A percentile compares a stretch with the other conserved stretches of the same genome.
These are phyloP conservation scores for Stegostoma tigrinum DNA, from an alignment of 2,113 vertebrate genomes.

Conservation along the genomic window DNA sequence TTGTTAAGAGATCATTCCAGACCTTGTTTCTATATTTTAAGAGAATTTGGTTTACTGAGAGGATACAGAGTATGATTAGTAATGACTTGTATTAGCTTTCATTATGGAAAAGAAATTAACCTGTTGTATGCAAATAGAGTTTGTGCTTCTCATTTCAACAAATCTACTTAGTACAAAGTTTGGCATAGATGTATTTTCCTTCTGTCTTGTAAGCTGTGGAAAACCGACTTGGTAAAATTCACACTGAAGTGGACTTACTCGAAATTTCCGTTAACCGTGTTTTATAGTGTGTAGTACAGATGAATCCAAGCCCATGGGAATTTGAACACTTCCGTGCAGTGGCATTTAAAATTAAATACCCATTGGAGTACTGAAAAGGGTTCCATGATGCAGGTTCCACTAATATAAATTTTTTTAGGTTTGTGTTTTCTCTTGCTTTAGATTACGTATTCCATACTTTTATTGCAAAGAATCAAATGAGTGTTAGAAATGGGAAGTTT, in stretches of 20 bases:
- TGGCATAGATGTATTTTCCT: background rate
- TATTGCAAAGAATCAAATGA: background rate
- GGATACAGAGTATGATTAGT: background rate
- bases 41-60: background rate
- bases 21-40: background rate
- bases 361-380: background rate
- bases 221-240: background rate
- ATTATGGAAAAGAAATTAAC: background rate
- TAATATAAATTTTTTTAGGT: background rate
- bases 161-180: background rate
- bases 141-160: background rate
- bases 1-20: background rate
- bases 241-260: background rate
- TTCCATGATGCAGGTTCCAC: background rate
- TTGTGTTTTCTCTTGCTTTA: background rate
- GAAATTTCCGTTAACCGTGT: constrained; percentile 36
- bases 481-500: too few species aligned
- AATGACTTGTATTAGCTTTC: background rate
- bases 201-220: background rate
- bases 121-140: background rate
- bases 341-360: background rate
- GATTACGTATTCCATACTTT: background rate
- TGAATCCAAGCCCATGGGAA: background rate
- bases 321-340: too few species aligned
- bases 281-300: constrained; percentile 38